Percentiles rank a stretch among this genome's conserved stretches.
phyloP scores from a whole-genome alignment of 2,113 vertebrate genomes.

The Hippopotamus amphibius region DNA sequence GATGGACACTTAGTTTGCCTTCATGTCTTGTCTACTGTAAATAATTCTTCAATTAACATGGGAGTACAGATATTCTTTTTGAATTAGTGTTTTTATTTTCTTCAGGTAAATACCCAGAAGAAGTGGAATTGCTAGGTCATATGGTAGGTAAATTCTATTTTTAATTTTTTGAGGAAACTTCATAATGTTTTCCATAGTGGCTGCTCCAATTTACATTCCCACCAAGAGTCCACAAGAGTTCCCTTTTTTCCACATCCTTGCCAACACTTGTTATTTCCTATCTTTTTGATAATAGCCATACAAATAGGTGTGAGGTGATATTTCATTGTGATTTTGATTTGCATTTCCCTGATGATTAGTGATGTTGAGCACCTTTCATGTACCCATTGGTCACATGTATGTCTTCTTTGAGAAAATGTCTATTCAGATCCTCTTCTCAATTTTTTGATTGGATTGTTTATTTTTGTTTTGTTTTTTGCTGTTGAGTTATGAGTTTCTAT shows the following conservation, averaged over 20 bases:
- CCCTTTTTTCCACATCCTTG: neutral
- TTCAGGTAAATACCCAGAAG: neutral
- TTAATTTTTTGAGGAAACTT: neutral
- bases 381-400: neutral
- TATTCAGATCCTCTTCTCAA: neutral
- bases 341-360: neutral
- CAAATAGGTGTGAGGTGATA: neutral
- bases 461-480: neutral
- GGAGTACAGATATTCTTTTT: neutral
- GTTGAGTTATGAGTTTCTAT: neutral
- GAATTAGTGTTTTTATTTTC: neutral
- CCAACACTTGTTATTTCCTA: neutral
- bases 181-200: neutral
- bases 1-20: neutral
- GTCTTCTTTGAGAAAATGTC: neutral
- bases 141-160: neutral
- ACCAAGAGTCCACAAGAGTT: neutral
- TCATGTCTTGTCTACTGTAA: neutral
- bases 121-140: neutral
- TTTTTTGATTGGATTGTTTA: neutral
- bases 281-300: neutral
- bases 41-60: neutral
- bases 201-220: neutral
- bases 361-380: neutral
- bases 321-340: neutral